Evolutionary conservation across 2,888 invertebrate species (phyloP), one percentile per base, ranked within the genome.

Genomic region (Andrena bucephala): DNA sequence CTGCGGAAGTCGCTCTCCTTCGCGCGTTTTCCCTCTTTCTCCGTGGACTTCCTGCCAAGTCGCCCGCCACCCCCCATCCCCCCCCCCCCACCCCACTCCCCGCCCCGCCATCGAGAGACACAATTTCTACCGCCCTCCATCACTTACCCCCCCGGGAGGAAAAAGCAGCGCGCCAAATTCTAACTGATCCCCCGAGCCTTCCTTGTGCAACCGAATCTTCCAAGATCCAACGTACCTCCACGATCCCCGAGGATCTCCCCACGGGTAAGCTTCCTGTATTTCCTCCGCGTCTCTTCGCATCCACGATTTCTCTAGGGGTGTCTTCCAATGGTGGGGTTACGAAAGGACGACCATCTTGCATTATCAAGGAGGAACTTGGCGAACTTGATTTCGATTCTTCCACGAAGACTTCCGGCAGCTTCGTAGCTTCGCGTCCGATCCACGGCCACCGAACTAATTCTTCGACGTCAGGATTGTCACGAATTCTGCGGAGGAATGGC

Each of bases 381-480:
- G 77, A 29, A 54, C 72, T 81, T 63, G 50, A 74, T 54, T 76
- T 69, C 70, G 42, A 54, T 71, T 52, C 80, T 78, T 68, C 71
- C 70, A 68, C 74, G 76, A 74, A 74, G 74, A 82, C 82, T 76
- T 81, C 69, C 70, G 81, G 71, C 78, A 69, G 71, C 72, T 86
- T 71, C 71, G 75, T 84, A 79, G 81, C 87, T 86, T 83, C 75
- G 83, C 67, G 71, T 59, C 60, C 72, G 71, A 76, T 36, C 67
- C 67, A 29, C 54, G 36, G 65, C 77, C 72, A 36, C 87, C 89
- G 83, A 93, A 94, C 96, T 97, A 97, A 96, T 97, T 97, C 95
- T 97, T 97, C 94, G 97, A 96, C 92, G 97, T 97, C 95, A 97
- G 94, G 95, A 97, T 97, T 95, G 97, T 96, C 94, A 97, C 97